Evolutionary conservation across 2,113 vertebrate species (phyloP).

Genomic region (Alligator mississippiensis): DNA sequence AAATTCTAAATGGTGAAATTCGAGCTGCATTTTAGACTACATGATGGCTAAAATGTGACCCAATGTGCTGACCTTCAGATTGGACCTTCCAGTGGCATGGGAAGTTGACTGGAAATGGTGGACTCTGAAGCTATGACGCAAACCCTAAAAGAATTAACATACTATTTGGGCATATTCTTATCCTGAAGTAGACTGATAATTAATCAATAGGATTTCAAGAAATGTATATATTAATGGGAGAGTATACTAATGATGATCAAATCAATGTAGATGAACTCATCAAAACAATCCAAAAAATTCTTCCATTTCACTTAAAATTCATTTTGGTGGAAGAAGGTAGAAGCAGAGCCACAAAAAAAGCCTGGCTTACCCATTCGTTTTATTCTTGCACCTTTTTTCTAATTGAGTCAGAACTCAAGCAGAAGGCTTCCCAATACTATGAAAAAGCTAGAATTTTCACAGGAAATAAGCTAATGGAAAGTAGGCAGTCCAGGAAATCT

Average conservation of each 20-base stretch:
- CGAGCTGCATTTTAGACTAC: not conserved
- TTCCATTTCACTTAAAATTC: slow-evolving; percentile 10
- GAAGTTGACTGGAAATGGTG: not conserved
- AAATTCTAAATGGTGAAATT: not conserved
- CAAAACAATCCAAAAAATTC: not conserved
- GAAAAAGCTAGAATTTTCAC: not conserved
- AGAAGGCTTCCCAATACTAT: not conserved
- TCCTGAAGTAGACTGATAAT: not conserved
- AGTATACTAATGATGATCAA: slow-evolving; percentile 8
- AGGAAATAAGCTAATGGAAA: not conserved
- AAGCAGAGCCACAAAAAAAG: not conserved
- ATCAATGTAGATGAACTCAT: not conserved
- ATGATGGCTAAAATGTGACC: not conserved
- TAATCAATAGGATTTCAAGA: not conserved
- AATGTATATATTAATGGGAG: slow-evolving; percentile 22
- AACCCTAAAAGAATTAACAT: not conserved
- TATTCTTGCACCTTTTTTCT: not conserved
- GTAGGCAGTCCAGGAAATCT: not conserved
- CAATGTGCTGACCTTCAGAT: not conserved
- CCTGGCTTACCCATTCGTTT: not conserved
- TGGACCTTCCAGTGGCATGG: not conserved
- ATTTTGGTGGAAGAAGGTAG: not conserved
- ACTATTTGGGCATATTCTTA: not conserved
- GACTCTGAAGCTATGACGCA: not conserved
- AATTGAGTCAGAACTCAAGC: not conserved